phyloP scores from a whole-genome alignment of 2,113 vertebrate genomes.

The Carassius carassius region DNA sequence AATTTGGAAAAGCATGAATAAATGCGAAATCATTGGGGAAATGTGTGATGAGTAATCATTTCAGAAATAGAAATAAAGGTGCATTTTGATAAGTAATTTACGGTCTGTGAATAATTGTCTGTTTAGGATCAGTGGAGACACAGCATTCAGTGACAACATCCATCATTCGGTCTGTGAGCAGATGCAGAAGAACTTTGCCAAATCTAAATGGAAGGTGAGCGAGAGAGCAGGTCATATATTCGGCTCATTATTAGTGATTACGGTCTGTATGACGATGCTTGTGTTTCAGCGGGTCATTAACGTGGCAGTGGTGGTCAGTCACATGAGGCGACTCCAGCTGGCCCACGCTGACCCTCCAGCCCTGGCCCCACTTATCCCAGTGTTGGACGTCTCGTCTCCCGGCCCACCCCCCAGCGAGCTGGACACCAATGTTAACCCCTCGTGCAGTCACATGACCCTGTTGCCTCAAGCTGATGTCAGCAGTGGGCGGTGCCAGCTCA shows the following conservation, averaged over 20 bases:
- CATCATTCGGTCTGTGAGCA: conserved; percentile 88
- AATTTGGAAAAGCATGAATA: too few relatives aligned
- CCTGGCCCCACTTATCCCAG: conserved; percentile 53
- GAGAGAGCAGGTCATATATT: too few relatives aligned
- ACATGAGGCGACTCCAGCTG: conserved; percentile 88
- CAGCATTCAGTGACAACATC: conserved; percentile 86
- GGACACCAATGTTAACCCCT: conserved; percentile 64
- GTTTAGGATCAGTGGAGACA: conserved; percentile 86
- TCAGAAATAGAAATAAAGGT: too few relatives aligned
- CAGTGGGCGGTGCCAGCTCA: conserved; percentile 52
- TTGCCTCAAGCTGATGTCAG: conserved; percentile 18
- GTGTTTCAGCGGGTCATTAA: conserved; percentile 87
- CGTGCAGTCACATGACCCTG: rapidly evolving
- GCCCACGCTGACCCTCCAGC: conserved; percentile 56
- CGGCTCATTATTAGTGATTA: too few relatives aligned
- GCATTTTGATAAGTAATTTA: too few relatives aligned
- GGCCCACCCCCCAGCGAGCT: conserved; percentile 10
- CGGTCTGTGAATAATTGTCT: background rate
- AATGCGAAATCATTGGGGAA: too few relatives aligned
- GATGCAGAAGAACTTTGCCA: conserved; percentile 92
- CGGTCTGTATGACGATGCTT: too few relatives aligned
- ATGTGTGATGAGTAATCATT: too few relatives aligned
- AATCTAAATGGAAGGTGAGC: conserved; percentile 91
- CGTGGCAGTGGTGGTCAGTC: conserved; percentile 78
- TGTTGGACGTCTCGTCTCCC: conserved; percentile 61